Percentiles rank a stretch among this genome's conserved stretches.
Conservation (phyloP, 2,113 vertebrate species). For the Pelecanoides urinatrix region DNA sequence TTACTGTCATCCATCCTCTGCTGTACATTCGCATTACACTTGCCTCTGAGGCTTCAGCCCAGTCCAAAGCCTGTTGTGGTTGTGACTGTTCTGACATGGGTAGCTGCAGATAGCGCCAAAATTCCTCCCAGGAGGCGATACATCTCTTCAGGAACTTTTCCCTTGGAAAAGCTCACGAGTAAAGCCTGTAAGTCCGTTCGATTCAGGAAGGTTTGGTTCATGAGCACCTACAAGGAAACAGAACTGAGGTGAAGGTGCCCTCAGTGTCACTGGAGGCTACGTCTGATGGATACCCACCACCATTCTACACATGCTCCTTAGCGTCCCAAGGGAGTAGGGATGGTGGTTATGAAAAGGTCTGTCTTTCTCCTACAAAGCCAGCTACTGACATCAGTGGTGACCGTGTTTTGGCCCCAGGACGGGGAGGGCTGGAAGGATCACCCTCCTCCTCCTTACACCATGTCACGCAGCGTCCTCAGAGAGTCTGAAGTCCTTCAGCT, state of each 20-base stretch:
- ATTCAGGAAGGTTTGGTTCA: background rate
- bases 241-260: background rate
- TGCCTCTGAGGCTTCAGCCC: background rate
- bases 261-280: background rate
- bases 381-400: background rate
- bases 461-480: background rate
- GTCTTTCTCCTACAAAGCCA: background rate
- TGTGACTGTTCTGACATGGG: rapidly evolving
- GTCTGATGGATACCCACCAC: rapidly evolving
- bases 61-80: background rate
- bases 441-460: background rate
- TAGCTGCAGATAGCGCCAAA: background rate
- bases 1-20: background rate
- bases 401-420: background rate
- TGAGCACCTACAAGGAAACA: background rate
- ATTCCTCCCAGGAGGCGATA: background rate
- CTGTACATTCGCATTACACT: background rate
- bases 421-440: background rate
- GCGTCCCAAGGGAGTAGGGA: background rate
- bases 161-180: background rate
- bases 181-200: background rate
- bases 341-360: background rate
- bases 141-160: background rate
- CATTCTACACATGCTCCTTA: background rate
- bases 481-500: background rate